Conservation (phyloP, 1,140 invertebrate species). For the Thrips palmi region DNA sequence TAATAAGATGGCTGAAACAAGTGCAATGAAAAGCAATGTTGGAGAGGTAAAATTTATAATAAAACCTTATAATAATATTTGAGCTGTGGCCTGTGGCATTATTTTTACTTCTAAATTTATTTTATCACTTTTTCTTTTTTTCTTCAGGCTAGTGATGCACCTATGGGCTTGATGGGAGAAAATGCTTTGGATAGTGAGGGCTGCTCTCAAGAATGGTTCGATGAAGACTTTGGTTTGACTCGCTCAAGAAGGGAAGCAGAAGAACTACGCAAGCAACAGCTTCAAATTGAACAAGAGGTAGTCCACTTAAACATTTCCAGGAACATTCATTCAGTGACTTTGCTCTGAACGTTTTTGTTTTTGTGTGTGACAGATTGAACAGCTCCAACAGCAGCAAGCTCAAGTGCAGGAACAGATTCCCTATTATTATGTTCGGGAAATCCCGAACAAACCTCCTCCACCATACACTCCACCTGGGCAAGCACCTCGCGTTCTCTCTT, state of each 20-base stretch:
- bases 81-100: too few species aligned
- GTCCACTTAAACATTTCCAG: constrained; percentile 11
- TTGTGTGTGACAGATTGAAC: constrained; percentile 30
- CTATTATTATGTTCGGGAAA: constrained; percentile 36
- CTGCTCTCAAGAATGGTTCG: constrained; percentile 12
- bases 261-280: constrained; percentile 29
- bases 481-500: constrained; percentile 18
- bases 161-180: too few species aligned
- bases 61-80: too few species aligned
- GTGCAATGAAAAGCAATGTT: too few species aligned
- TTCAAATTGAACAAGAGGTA: constrained; percentile 41
- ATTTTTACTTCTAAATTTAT: too few species aligned
- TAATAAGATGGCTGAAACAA: too few species aligned
- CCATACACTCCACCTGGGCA: constrained; percentile 40
- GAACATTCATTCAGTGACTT: neutral
- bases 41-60: too few species aligned
- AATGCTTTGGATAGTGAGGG: constrained; percentile 14
- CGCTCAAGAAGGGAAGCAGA: constrained; percentile 26
- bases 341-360: constrained; percentile 10
- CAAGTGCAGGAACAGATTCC: constrained; percentile 23
- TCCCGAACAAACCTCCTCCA: constrained; percentile 52
- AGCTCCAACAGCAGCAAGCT: constrained; percentile 32
- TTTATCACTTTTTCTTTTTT: too few species aligned
- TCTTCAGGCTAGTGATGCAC: too few species aligned
- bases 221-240: constrained; percentile 19